phyloP scores from a whole-genome alignment of 1,140 invertebrate species.

The Eurytemora carolleeae region DNA sequence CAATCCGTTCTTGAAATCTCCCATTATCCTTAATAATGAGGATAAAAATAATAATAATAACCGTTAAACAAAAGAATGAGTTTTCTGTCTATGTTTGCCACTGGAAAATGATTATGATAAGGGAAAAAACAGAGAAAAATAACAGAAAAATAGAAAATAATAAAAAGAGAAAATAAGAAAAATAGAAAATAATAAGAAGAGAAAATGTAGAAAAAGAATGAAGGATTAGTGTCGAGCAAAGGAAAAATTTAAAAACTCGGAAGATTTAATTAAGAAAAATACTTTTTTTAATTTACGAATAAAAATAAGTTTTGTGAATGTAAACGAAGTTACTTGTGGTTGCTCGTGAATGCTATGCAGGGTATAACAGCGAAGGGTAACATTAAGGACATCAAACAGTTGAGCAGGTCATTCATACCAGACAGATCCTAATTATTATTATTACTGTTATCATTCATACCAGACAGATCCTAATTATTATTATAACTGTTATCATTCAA shows the following conservation, averaged over 20 bases:
- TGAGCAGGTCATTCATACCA: conserved; percentile 68
- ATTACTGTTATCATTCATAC: conserved; percentile 24
- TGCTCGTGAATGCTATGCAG: conserved; percentile 63
- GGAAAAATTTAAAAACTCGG: conserved; percentile 5
- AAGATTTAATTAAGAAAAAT: conserved; percentile 3
- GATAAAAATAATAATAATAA: too few species aligned
- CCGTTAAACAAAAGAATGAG: too few species aligned
- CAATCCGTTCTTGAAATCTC: conserved; percentile 11
- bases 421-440: conserved; percentile 51
- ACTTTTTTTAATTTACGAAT: conserved; percentile 9
- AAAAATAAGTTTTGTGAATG: background rate
- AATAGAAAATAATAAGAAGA: too few species aligned
- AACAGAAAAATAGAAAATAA: too few species aligned
- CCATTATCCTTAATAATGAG: conserved; percentile 29
- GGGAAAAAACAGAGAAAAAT: too few species aligned
- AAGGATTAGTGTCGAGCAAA: conserved; percentile 10
- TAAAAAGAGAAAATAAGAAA: too few species aligned
- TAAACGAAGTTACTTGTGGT: conserved; percentile 8
- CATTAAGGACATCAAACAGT: conserved; percentile 69
- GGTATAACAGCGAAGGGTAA: conserved; percentile 63
- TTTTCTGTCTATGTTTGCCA: too few species aligned
- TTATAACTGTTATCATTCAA: too few species aligned
- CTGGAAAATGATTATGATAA: too few species aligned
- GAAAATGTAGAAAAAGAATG: conserved; percentile 32
- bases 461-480: too few species aligned